phyloP scores from a whole-genome alignment of 2,113 vertebrate species.

The Polypterus senegalus region DNA sequence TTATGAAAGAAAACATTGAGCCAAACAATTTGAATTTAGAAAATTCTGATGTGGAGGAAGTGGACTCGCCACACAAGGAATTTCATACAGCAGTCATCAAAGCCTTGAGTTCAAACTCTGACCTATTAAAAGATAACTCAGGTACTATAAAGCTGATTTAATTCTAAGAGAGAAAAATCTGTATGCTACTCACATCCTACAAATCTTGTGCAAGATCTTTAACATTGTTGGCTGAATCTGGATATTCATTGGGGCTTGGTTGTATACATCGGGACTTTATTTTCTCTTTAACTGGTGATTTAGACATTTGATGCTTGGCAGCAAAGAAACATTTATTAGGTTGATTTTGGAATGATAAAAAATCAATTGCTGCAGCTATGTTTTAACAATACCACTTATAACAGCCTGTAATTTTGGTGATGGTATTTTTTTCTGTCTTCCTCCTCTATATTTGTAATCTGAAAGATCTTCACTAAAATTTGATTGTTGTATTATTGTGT shows the following conservation, averaged over 20 bases:
- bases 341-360: not conserved
- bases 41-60: slow-evolving; percentile 21
- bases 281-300: not conserved
- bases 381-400: not conserved
- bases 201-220: too few species aligned
- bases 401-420: too few species aligned
- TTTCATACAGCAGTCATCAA: slow-evolving; percentile 58
- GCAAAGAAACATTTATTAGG: not conserved
- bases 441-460: not conserved
- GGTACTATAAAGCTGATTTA: slow-evolving; percentile 38
- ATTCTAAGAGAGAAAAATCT: too few species aligned
- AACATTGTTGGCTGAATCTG: too few species aligned
- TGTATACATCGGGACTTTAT: not conserved
- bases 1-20: not conserved
- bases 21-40: not conserved
- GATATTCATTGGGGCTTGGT: too few species aligned
- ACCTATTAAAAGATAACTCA: slow-evolving; percentile 47
- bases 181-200: too few species aligned
- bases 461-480: not conserved
- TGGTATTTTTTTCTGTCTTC: not conserved
- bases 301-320: not conserved
- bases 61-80: slow-evolving; percentile 51
- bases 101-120: slow-evolving; percentile 46
- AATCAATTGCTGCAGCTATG: not conserved
- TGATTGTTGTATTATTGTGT: too few species aligned